Percentiles rank a stretch among this genome's conserved stretches.
phyloP scores from a whole-genome alignment of 2,113 vertebrate species.

The zebrafish (Danio rerio) region DNA sequence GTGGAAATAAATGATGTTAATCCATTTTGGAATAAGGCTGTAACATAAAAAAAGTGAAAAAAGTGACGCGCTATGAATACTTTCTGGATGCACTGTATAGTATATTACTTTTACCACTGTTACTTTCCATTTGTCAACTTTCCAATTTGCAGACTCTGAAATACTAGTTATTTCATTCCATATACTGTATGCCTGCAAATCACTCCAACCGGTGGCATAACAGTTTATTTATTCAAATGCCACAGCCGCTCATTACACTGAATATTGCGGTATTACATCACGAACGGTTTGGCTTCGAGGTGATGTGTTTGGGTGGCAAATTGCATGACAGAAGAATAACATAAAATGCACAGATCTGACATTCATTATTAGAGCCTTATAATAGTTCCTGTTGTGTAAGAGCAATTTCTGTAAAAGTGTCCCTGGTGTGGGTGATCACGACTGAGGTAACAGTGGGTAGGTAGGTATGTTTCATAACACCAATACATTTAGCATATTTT shows the following conservation, averaged over 20 bases:
- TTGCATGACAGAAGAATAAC: constrained; percentile 22
- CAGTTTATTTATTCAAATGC: constrained; percentile 6
- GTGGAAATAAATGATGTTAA: too few species aligned
- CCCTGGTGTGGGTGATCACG: constrained; percentile 16
- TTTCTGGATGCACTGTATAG: too few species aligned
- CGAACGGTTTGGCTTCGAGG: constrained; percentile 11
- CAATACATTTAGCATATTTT: background rate
- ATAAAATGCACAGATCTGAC: constrained; percentile 6
- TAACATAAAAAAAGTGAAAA: too few species aligned
- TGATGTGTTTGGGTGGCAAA: constrained; percentile 16
- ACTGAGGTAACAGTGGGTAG: constrained; percentile 1
- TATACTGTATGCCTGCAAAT: background rate
- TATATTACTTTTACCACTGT: background rate
- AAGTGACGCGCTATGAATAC: too few species aligned
- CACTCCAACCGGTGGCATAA: background rate
- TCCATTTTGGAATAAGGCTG: too few species aligned
- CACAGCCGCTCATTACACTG: background rate
- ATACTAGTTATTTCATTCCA: too few species aligned
- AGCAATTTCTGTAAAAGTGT: constrained; percentile 17
- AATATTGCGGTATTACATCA: constrained; percentile 20
- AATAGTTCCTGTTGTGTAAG: constrained; percentile 32
- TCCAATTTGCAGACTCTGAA: too few species aligned
- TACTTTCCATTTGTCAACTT: too few species aligned
- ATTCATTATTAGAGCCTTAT: constrained; percentile 30
- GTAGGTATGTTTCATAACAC: constrained; percentile 14